Evolutionary conservation across 2,797 vertebrate genomes (phyloP).

Genomic region (Esox lucius): DNA sequence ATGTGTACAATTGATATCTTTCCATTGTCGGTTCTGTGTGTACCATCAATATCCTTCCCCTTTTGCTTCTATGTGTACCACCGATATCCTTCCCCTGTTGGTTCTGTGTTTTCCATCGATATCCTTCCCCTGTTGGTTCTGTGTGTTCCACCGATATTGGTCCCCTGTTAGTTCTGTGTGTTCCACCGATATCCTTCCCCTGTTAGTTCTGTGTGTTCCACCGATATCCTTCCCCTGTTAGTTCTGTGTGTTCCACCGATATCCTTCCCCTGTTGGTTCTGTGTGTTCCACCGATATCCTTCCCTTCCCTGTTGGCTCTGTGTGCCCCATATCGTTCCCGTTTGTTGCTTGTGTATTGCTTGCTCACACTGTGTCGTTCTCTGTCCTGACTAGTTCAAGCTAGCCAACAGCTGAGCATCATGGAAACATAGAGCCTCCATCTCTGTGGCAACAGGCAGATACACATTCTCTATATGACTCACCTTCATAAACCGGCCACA

Average conservation of each 20-base stretch:
- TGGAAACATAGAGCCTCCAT: not conserved
- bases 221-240: too few relatives aligned
- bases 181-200: too few relatives aligned
- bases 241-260: too few relatives aligned
- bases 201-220: too few relatives aligned
- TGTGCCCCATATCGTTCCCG: not conserved
- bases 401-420: not conserved
- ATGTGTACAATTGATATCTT: not conserved
- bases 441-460: not conserved
- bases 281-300: too few relatives aligned
- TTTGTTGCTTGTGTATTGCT: not conserved
- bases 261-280: too few relatives aligned
- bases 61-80: not conserved
- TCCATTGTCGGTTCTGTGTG: too few relatives aligned
- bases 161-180: not conserved
- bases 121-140: not conserved
- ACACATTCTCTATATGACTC: not conserved
- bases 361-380: not conserved
- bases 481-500: constrained; percentile 3
- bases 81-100: too few relatives aligned
- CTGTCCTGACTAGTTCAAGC: not conserved
- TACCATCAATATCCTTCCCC: too few relatives aligned
- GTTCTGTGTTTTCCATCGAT: not conserved
- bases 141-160: not conserved
- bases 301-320: too few relatives aligned